These are phyloP conservation scores for Pollicipes pollicipes DNA, from an alignment of 1,140 invertebrate genomes.

Conservation along the genomic window DNA sequence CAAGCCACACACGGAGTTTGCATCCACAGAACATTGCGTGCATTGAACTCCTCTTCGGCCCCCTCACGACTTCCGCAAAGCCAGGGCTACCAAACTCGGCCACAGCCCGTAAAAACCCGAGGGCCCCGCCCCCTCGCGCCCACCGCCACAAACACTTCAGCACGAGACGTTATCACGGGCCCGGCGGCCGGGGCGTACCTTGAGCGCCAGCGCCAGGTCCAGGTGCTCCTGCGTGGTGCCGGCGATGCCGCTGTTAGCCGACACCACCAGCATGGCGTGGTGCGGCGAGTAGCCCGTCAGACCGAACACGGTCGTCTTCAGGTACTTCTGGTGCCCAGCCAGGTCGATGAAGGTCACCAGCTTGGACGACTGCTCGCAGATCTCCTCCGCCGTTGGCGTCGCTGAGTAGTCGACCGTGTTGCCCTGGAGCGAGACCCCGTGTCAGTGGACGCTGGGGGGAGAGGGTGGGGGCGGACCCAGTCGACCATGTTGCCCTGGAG, in stretches of 20 bases:
- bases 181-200: too few species aligned
- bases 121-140: too few species aligned
- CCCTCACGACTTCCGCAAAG: too few species aligned
- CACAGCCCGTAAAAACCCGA: too few species aligned
- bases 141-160: too few species aligned
- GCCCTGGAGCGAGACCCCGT: slow-evolving; percentile 27
- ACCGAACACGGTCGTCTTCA: slow-evolving; percentile 86
- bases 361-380: slow-evolving; percentile 74
- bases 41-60: too few species aligned
- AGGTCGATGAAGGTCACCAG: slow-evolving; percentile 89
- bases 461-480: too few species aligned
- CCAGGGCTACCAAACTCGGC: too few species aligned
- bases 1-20: too few species aligned
- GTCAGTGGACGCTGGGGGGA: too few species aligned
- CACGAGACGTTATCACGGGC: too few species aligned
- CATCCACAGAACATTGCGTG: too few species aligned
- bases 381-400: slow-evolving; percentile 80
- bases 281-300: slow-evolving; percentile 86
- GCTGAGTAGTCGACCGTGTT: slow-evolving; percentile 73
- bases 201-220: slow-evolving; percentile 57
- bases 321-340: slow-evolving; percentile 89
- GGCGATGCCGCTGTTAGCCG: slow-evolving; percentile 22
- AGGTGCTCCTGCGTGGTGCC: slow-evolving; percentile 49
- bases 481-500: slow-evolving; percentile 35
- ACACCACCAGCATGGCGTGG: slow-evolving; percentile 78